Evolutionary conservation across 1,140 invertebrate species (phyloP), one percentile per base, ranked within the genome.

Genomic region (Sarcophaga bullata): DNA sequence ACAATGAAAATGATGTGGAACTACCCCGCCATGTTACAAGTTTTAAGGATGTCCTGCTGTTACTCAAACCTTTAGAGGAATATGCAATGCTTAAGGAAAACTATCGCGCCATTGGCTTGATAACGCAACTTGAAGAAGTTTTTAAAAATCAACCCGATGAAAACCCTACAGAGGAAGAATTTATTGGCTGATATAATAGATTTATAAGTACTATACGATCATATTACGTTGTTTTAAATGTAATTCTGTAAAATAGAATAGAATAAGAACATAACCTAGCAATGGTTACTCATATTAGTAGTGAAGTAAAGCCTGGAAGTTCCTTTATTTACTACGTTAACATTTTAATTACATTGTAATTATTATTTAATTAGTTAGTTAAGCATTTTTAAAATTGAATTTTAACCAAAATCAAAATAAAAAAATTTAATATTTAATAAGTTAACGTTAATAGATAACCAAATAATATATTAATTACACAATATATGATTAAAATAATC

Each of bases 61-160:
- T 88, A n/a, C 85, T 89, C 0, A 89, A 87, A 54, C 88, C 88
- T 6, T 58, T 89, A 3, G 88, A 89, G 52, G 88, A 89, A 1
- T 89, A 89, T 19, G 88, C 86, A 0, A 81, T 89, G 50, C 81
- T 89, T 17, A 85, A 89, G 78, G 88, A 89, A 52, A 89, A 89
- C 73, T 89, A 89, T 84, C 87, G 88, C 19, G 88, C 85, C 50
- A 89, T 89, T n/a, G 88, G 88, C 0, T 76, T 89, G 47, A 84
- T 89, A 48, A 85, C 86, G 4, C 88, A 89, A 75, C 82, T 89
- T 58, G 88, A 89, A 50, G 86, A 87, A 58, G 85, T 89, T 25
- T 89, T 89, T 15, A 86, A 84, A 50, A 81, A 84, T 76, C 50
- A 73, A 46, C 78, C 81, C 13, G 80, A 80, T 8, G 72, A 80